Conservation (phyloP, 2,113 vertebrate species). For the Dissostichus mawsoni region DNA sequence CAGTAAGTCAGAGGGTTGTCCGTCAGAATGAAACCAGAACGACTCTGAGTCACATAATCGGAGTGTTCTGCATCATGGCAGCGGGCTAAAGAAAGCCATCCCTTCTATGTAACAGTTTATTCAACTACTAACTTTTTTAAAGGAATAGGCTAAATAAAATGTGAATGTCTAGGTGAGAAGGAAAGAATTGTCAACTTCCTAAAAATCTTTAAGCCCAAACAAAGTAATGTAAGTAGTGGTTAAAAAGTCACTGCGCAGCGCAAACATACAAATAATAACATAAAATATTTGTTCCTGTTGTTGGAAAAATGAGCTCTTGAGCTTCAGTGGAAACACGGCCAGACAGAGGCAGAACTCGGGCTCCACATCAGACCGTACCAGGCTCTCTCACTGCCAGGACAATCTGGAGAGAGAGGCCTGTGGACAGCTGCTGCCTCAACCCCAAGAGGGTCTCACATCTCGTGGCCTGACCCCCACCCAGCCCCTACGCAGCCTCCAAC, state of each 20-base stretch:
- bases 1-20: not conserved
- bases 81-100: not conserved
- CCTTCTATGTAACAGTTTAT: not conserved
- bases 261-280: slow-evolving; percentile 5
- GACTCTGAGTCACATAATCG: not conserved
- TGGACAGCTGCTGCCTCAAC: slow-evolving; percentile 76
- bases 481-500: slow-evolving; percentile 34
- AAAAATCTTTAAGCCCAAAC: not conserved
- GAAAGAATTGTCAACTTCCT: not conserved
- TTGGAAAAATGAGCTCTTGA: slow-evolving; percentile 32
- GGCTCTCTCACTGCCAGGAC: slow-evolving; percentile 60
- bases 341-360: slow-evolving; percentile 55
- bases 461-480: slow-evolving; percentile 35
- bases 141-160: not conserved
- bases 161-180: not conserved
- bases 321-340: slow-evolving; percentile 17
- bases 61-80: not conserved
- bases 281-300: slow-evolving; percentile 33
- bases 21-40: not conserved
- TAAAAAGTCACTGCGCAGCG: not conserved
- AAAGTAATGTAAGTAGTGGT: not conserved
- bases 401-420: slow-evolving; percentile 61
- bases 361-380: slow-evolving; percentile 64
- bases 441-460: slow-evolving; percentile 45
- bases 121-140: not conserved